These are phyloP conservation scores for Aleiodes alternator DNA, from an alignment of 2,888 invertebrate genomes.

Conservation along the genomic window DNA sequence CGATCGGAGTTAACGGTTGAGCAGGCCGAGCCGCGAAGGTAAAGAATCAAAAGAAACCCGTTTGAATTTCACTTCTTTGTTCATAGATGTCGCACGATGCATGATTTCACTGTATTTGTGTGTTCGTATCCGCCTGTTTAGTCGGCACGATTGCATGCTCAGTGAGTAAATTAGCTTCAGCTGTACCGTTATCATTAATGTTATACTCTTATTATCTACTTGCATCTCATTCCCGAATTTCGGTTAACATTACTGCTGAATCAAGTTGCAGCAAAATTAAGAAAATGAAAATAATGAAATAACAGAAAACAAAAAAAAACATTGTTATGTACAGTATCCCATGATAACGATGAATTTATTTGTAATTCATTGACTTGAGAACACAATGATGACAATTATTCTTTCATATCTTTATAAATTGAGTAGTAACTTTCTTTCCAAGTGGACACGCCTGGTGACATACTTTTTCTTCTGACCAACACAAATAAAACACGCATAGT, in stretches of 20 bases:
- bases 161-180: neutral
- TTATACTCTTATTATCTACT: neutral
- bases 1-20: constrained; percentile 71
- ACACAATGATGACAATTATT: neutral
- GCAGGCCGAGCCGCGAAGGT: constrained; percentile 72
- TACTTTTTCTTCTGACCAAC: constrained; percentile 18
- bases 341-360: too few relatives aligned
- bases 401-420: constrained; percentile 1
- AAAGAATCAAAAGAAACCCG: constrained; percentile 63
- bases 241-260: too few relatives aligned
- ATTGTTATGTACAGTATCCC: too few relatives aligned
- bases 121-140: constrained; percentile 8
- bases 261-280: too few relatives aligned
- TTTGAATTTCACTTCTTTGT: constrained; percentile 44
- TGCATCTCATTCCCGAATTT: neutral
- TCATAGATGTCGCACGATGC: constrained; percentile 65
- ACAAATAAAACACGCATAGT: constrained; percentile 11
- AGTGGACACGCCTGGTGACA: constrained; percentile 33
- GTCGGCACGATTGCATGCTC: neutral
- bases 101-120: constrained; percentile 47
- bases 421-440: constrained; percentile 9
- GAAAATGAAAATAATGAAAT: neutral
- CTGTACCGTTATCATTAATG: constrained; percentile 21
- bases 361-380: too few relatives aligned
- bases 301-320: too few relatives aligned